Evolutionary conservation across 1,140 invertebrate species (phyloP).

Genomic region (Lasaia peninsularis): DNA sequence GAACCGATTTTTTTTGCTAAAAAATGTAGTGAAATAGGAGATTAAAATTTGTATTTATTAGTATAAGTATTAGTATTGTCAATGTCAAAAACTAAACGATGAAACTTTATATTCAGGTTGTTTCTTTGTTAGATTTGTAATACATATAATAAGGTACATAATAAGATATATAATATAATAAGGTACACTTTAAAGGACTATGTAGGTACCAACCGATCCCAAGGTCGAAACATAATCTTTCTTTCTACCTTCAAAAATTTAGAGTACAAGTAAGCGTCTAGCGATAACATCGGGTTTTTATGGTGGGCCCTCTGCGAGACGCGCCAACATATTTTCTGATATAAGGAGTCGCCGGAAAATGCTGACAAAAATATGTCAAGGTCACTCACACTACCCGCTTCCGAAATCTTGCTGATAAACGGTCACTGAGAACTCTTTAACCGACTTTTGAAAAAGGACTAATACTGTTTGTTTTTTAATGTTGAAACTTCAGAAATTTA

Average conservation of each 20-base stretch:
- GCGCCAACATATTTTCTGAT: not conserved
- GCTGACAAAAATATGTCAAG: slow-evolving; percentile 11
- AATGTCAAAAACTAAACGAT: too few relatives aligned
- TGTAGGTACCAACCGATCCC: not conserved
- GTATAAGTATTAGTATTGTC: too few relatives aligned
- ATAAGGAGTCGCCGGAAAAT: slow-evolving; percentile 5
- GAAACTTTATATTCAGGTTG: too few relatives aligned
- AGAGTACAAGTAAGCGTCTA: not conserved
- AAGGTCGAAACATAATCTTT: not conserved
- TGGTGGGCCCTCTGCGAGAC: not conserved
- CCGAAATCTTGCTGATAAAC: not conserved
- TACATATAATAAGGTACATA: too few relatives aligned
- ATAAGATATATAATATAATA: too few relatives aligned
- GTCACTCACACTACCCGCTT: not conserved
- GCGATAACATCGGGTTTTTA: slow-evolving; percentile 7
- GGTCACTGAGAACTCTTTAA: not conserved
- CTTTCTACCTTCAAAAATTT: not conserved
- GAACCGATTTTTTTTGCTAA: too few relatives aligned
- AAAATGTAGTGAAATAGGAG: too few relatives aligned
- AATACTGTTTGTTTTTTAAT: too few relatives aligned
- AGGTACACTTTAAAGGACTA: too few relatives aligned
- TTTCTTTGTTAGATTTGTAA: too few relatives aligned
- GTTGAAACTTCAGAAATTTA: too few relatives aligned
- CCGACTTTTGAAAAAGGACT: not conserved
- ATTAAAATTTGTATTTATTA: too few relatives aligned